phyloP scores from a whole-genome alignment of 2,113 vertebrate genomes.

The Gorsachius goisagi region DNA sequence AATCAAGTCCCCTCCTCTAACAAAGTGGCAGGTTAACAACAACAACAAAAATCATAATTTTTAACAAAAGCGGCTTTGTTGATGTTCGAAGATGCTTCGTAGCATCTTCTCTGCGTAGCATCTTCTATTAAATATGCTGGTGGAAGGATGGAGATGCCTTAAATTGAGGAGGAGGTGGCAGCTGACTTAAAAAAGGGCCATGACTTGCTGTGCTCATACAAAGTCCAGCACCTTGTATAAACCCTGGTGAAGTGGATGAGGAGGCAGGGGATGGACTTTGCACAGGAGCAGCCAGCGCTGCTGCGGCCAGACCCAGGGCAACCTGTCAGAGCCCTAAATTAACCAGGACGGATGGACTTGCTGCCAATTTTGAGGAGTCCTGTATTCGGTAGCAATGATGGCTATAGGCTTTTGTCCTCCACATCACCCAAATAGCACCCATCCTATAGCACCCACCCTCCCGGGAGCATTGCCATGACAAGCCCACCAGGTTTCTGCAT shows the following conservation, averaged over 20 bases:
- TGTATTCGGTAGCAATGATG: not conserved
- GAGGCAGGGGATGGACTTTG: slow-evolving; percentile 5
- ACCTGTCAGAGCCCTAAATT: not conserved
- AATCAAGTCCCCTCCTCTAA: not conserved
- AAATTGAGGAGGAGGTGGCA: not conserved
- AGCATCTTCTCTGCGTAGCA: not conserved
- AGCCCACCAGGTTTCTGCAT: not conserved
- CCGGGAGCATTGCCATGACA: rapidly evolving
- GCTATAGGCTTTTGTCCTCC: not conserved
- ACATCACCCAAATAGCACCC: not conserved
- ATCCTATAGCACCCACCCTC: not conserved
- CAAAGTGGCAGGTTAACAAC: not conserved
- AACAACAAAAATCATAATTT: not conserved
- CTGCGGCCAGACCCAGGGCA: not conserved
- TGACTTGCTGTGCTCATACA: not conserved
- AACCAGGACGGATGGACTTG: not conserved
- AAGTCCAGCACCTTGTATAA: not conserved
- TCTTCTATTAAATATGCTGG: not conserved
- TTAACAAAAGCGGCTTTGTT: not conserved
- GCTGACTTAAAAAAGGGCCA: not conserved
- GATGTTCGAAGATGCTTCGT: not conserved
- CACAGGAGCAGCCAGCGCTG: not conserved
- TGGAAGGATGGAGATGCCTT: not conserved
- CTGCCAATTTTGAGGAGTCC: not conserved
- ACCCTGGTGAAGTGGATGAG: not conserved